Evolutionary conservation across 2,113 vertebrate species (phyloP).

Genomic region (Zootoca vivipara): DNA sequence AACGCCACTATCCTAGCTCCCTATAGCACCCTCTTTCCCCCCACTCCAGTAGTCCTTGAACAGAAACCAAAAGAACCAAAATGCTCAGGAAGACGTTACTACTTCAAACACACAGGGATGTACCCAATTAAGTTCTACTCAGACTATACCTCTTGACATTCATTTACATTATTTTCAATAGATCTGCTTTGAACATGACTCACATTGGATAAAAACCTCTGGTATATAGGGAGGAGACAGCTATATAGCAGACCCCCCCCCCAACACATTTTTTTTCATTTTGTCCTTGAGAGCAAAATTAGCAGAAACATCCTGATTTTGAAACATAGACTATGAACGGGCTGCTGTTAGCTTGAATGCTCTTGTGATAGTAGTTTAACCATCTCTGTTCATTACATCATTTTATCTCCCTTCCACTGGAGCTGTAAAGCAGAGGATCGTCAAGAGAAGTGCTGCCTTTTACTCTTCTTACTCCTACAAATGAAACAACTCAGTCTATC

Average conservation of each 20-base stretch:
- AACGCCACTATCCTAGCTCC: neutral
- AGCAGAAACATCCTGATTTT: neutral
- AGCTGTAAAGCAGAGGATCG: neutral
- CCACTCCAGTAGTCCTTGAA: neutral
- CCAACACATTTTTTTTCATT: neutral
- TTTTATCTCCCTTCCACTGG: neutral
- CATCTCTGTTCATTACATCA: neutral
- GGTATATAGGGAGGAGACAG: neutral
- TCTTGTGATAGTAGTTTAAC: neutral
- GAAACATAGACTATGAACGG: neutral
- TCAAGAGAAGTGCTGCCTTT: neutral
- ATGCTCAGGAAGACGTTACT: neutral
- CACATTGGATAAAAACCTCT: too few relatives aligned
- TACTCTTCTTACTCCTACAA: neutral
- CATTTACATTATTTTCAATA: too few relatives aligned
- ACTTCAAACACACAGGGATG: neutral
- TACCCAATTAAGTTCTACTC: too few relatives aligned
- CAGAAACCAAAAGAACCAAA: neutral
- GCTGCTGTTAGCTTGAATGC: neutral
- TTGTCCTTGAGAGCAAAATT: too few relatives aligned
- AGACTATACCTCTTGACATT: too few relatives aligned
- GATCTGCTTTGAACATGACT: too few relatives aligned
- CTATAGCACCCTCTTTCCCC: neutral
- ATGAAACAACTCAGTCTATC: neutral
- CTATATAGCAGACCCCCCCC: neutral